Percentiles rank a stretch among this genome's conserved stretches.
phyloP scores from a whole-genome alignment of 2,888 invertebrate genomes.

The Sinotaia quadrata region DNA sequence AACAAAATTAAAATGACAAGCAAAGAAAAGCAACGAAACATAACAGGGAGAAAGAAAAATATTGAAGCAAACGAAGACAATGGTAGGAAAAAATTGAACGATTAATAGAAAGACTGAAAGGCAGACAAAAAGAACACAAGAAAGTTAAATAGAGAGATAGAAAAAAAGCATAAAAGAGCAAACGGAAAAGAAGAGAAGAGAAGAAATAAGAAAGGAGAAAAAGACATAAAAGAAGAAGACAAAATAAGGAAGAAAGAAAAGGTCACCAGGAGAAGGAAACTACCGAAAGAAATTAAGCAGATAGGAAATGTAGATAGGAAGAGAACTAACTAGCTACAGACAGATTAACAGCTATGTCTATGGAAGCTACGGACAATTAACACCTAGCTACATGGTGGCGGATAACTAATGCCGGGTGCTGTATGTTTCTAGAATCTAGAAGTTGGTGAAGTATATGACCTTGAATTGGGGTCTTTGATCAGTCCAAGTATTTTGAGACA shows the following conservation, averaged over 20 bases:
- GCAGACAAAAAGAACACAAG: background rate
- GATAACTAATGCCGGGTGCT: too few relatives aligned
- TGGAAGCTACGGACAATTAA: too few relatives aligned
- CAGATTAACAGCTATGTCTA: too few relatives aligned
- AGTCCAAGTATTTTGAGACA: too few relatives aligned
- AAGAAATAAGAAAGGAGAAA: background rate
- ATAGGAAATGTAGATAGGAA: background rate
- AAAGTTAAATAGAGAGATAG: background rate
- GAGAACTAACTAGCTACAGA: too few relatives aligned
- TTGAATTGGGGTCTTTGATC: too few relatives aligned
- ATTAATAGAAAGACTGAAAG: background rate
- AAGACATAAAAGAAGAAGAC: background rate
- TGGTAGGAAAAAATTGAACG: background rate
- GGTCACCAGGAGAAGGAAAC: background rate
- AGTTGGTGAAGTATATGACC: too few relatives aligned
- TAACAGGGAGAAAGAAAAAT: background rate
- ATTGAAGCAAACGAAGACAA: background rate
- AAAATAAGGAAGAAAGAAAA: conserved; percentile 9
- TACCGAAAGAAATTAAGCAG: background rate
- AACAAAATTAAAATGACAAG: background rate
- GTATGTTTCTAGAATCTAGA: too few relatives aligned
- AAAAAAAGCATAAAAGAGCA: background rate
- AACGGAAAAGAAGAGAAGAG: background rate
- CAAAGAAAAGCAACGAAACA: background rate
- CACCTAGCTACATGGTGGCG: too few relatives aligned